phyloP scores from a whole-genome alignment of 2,797 vertebrate species.

The Glyptemys insculpta region DNA sequence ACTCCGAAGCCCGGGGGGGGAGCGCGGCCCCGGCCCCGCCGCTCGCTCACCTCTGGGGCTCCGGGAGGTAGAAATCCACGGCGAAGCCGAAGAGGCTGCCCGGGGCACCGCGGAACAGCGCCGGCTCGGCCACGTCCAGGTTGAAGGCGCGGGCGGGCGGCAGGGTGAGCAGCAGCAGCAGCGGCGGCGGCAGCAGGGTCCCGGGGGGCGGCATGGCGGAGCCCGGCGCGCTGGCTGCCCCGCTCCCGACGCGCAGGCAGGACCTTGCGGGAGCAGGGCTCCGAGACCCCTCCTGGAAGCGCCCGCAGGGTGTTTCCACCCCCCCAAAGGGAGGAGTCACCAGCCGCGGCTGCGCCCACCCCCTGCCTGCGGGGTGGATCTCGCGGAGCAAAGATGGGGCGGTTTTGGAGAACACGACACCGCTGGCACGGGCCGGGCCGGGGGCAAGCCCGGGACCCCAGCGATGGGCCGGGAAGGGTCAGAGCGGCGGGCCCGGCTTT shows the following conservation, averaged over 20 bases:
- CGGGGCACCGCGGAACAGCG: conserved; percentile 85
- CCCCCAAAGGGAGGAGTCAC: not conserved
- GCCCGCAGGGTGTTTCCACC: not conserved
- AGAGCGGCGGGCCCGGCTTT: not conserved
- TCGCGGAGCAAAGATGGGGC: not conserved
- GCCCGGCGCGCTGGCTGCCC: conserved; percentile 1
- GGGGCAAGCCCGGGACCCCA: too few species aligned
- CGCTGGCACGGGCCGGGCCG: too few species aligned
- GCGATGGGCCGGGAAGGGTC: not conserved
- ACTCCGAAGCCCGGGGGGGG: not conserved
- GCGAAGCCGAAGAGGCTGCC: conserved; percentile 93
- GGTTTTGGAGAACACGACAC: not conserved
- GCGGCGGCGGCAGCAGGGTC: not conserved
- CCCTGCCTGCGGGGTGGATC: not conserved
- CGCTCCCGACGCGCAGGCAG: not conserved
- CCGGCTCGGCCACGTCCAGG: conserved; percentile 87
- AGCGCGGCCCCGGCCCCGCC: conserved; percentile 6
- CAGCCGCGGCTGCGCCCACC: not conserved
- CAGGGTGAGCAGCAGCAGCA: conserved; percentile 44
- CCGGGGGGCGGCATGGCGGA: not conserved
- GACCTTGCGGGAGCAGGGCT: not conserved
- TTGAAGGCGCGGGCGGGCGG: conserved; percentile 84
- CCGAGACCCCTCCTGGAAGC: not conserved
- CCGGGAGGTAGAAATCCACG: conserved; percentile 91
- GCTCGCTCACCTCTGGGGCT: conserved; percentile 84